Evolutionary conservation across 1,140 invertebrate genomes (phyloP), one percentile per base, ranked within the genome.

Genomic region (Matsumurasca onukii): DNA sequence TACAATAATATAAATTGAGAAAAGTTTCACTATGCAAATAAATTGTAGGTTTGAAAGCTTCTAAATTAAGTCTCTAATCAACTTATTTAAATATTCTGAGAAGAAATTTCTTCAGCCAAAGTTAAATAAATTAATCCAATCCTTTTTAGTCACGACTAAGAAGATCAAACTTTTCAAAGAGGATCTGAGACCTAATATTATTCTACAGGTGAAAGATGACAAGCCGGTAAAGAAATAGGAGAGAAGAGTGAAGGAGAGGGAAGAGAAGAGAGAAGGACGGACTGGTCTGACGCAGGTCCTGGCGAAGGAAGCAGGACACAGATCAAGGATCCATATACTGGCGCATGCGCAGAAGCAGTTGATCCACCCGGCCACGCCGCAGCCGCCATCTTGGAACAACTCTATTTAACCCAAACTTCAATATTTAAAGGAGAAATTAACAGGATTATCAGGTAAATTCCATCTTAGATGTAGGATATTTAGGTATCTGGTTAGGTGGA

Each of bases 161-260:
- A n/a, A n/a, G n/a, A n/a, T n/a, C n/a, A 24, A 59, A 59, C 55
- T 22, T 59, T 59, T 59, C 30, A 59, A 59, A 59, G n/a, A 59
- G 55, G 13, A 27, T 5, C 24, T 59, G 55, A 27, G n/a, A 17
- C 9, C 15, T 29, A 24, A 59, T 9, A 12, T 29, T 59, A 27
- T 59, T 59, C 55, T n/a, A 29, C 55, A 59, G 55, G 55, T 59
- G 55, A 27, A 22, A 52, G 49, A 52, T 52, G 49, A n/a, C n/a
- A n/a, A n/a, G n/a, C n/a, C n/a, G n/a, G n/a, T n/a, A n/a, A n/a
- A n/a, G n/a, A n/a, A n/a, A n/a, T n/a, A n/a, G n/a, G 12, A 15
- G 49, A 59, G 55, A 22, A 13, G 55, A 24, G 49, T 5, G 20
- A 20, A 52, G 9, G 49, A 52, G 49, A 52, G 49, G 3, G 49